Conservation (phyloP, 1,140 invertebrate genomes). For the Megathymus violae region DNA sequence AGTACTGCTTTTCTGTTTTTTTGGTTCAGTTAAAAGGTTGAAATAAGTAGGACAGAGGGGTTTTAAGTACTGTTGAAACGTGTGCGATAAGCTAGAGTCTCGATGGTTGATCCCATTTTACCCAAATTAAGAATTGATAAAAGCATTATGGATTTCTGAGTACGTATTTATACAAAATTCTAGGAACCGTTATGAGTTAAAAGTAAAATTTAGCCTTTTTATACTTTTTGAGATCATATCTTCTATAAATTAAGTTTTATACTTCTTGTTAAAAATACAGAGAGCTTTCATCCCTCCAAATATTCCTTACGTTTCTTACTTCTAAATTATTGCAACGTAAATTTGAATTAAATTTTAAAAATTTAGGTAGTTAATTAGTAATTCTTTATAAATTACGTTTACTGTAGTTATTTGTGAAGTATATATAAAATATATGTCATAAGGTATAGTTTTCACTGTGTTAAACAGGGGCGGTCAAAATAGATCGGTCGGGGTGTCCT, state of each 20-base stretch:
- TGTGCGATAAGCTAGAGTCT: background rate
- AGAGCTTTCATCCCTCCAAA: too few relatives aligned
- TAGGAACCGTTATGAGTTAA: background rate
- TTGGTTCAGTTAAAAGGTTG: constrained; percentile 21
- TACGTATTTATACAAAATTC: background rate
- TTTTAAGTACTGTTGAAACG: constrained; percentile 11
- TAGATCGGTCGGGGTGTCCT: constrained; percentile 83
- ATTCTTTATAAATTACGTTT: background rate
- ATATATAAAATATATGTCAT: too few relatives aligned
- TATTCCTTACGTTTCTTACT: background rate
- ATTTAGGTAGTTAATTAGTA: too few relatives aligned
- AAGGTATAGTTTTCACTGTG: constrained; percentile 4
- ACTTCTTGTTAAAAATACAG: too few relatives aligned
- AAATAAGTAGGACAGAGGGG: constrained; percentile 23
- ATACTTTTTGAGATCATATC: too few relatives aligned
- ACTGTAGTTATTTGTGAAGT: too few relatives aligned
- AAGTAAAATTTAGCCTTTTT: background rate
- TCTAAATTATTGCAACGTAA: background rate
- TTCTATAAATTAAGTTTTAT: background rate
- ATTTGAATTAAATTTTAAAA: too few relatives aligned
- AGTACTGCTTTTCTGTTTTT: constrained; percentile 3
- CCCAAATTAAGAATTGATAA: too few relatives aligned
- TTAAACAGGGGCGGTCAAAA: constrained; percentile 73
- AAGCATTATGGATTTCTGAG: too few relatives aligned
- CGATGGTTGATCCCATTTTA: background rate